phyloP scores from a whole-genome alignment of 2,797 vertebrate genomes.

The Thamnophis elegans region DNA sequence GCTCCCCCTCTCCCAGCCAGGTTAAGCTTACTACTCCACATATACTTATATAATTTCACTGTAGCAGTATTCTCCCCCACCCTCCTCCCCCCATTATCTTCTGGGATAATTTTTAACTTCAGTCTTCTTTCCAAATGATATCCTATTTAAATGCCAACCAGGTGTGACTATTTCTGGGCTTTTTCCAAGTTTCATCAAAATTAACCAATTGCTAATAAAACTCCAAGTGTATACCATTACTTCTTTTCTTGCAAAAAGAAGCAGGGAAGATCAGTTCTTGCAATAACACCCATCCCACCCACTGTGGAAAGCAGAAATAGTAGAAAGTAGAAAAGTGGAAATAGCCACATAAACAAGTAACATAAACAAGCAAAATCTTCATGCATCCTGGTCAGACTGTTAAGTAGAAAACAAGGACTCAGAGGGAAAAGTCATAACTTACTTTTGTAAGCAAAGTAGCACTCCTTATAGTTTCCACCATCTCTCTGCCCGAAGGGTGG shows the following conservation, averaged over 20 bases:
- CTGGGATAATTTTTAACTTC: background rate
- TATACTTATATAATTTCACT: background rate
- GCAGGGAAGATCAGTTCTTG: background rate
- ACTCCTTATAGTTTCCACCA: slow-evolving; percentile 86
- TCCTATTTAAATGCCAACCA: background rate
- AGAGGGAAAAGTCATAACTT: slow-evolving; percentile 46
- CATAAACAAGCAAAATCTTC: background rate
- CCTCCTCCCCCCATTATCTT: background rate
- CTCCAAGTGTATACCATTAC: background rate
- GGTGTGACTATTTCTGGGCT: background rate
- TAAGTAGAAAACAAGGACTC: background rate
- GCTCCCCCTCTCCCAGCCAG: background rate
- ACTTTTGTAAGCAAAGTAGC: slow-evolving; percentile 86
- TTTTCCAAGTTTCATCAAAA: background rate
- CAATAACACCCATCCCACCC: background rate
- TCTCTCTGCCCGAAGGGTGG: slow-evolving; percentile 87
- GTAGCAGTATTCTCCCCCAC: background rate
- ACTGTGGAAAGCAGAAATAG: background rate
- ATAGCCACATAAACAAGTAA: background rate
- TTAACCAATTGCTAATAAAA: background rate
- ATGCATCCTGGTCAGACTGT: background rate
- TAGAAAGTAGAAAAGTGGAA: background rate
- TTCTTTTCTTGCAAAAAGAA: background rate
- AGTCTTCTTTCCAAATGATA: background rate
- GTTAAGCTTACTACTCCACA: background rate